Evolutionary conservation across 2,888 invertebrate species (phyloP), one percentile per base, ranked within the genome.

Genomic region (Lypha dubia): DNA sequence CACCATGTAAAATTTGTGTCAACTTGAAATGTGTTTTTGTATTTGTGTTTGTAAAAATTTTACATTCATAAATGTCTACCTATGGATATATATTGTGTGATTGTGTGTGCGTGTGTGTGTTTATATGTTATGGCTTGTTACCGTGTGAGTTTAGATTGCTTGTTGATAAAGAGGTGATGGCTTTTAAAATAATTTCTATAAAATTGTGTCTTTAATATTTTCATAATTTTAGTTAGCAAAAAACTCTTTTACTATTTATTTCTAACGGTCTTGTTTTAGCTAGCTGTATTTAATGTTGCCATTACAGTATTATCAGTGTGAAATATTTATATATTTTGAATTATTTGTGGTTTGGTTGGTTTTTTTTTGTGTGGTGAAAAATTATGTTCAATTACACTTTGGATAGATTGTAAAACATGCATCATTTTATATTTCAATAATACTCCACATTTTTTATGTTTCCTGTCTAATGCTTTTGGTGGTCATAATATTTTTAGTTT

Each of bases 1-100:
- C 65, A 35, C 60, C 51, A 83, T 79, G 65, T 51, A 73, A 84
- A n/a, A 80, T 68, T 62, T 73, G 80, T 80, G 80, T 71, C 71
- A 80, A 62, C 53, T 32, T 41, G 7, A 73, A 73, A 74, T 73
- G 44, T 68, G 58, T 80, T 67, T 65, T 67, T 65, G 44, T 32
- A 41, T 60, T 35, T 49, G 22, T 22, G 49, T 49, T n/a, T 22
- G 49, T 4, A 28, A 28, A 46, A 62, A 70, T 38, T 63, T 56
- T n/a, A 38, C 13, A 15, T 79, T 17, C n/a, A 13, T 44, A 32
- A 28, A 53, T 65, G 28, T 75, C 22, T 44, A 20, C 5, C 51
- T 28, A 35, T 32, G 35, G 11, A 58, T 32, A 1, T 17, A 2
- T 15, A 11, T n/a, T 9, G 8, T 49, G 35, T n/a, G n/a, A n/a